phyloP scores from a whole-genome alignment of 2,113 vertebrate species.

The Tursiops truncatus region DNA sequence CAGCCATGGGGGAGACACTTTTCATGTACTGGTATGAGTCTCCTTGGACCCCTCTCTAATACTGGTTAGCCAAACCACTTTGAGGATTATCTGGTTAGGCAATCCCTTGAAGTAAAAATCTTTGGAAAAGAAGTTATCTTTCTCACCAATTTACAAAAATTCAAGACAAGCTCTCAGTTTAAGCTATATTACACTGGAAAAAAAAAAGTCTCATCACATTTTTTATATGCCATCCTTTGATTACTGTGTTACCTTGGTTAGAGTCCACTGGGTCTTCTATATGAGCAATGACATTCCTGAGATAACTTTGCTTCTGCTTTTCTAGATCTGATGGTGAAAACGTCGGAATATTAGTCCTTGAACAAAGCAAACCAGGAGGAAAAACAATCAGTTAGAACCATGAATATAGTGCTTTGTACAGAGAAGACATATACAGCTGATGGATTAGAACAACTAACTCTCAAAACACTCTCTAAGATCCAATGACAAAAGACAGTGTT shows the following conservation, averaged over 20 bases:
- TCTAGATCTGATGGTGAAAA: slow-evolving; percentile 73
- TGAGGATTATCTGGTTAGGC: neutral
- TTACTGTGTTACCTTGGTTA: slow-evolving; percentile 74
- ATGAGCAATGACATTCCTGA: slow-evolving; percentile 53
- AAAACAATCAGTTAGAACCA: slow-evolving; percentile 12
- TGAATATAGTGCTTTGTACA: neutral
- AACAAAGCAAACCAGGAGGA: slow-evolving; percentile 69
- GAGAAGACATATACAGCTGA: neutral
- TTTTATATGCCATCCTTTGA: neutral
- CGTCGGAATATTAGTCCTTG: slow-evolving; percentile 38
- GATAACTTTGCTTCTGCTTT: slow-evolving; percentile 63
- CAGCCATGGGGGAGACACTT: neutral
- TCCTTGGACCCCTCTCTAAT: neutral
- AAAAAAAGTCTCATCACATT: neutral
- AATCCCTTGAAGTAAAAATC: slow-evolving; percentile 36
- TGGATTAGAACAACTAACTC: slow-evolving; percentile 27
- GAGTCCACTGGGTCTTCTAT: slow-evolving; percentile 43
- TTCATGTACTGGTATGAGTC: neutral
- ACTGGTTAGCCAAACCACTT: neutral
- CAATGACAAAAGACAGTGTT: slow-evolving; percentile 4
- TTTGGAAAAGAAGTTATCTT: slow-evolving; percentile 36
- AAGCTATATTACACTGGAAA: neutral
- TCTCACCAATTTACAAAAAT: slow-evolving; percentile 26
- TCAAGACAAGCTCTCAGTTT: slow-evolving; percentile 20
- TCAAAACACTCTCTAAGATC: slow-evolving; percentile 56